phyloP scores from a whole-genome alignment of 2,113 vertebrate species.

The Dolichallabes microphthalmus region DNA sequence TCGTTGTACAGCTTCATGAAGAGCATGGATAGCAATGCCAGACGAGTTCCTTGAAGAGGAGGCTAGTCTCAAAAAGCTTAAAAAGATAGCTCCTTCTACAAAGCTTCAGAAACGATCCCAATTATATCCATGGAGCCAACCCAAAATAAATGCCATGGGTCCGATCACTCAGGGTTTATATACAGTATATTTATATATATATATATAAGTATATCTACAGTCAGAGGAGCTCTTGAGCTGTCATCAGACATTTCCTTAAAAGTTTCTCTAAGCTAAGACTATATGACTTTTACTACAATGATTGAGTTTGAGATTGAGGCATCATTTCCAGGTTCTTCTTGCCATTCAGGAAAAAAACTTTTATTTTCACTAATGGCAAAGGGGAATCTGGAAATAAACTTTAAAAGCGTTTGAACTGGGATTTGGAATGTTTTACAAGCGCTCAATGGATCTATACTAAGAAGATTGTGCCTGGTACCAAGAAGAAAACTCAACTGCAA shows the following conservation, averaged over 20 bases:
- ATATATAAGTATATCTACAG: neutral
- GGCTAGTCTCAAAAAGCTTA: neutral
- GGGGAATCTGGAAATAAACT: neutral
- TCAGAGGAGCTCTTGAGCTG: neutral
- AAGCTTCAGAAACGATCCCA: constrained; percentile 6
- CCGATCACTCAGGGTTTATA: too few relatives aligned
- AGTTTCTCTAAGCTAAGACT: neutral
- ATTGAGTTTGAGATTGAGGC: neutral
- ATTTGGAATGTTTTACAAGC: neutral
- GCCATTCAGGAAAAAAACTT: neutral
- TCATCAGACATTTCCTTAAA: neutral
- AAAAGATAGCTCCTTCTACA: constrained; percentile 9
- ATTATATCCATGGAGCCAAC: neutral
- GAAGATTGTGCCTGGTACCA: neutral
- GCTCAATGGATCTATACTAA: neutral
- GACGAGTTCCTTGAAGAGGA: constrained; percentile 3
- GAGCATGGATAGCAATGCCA: constrained; percentile 12
- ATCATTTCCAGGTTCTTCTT: neutral
- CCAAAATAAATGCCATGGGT: neutral
- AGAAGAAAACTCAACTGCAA: neutral
- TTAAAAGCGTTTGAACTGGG: neutral
- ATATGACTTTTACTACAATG: neutral
- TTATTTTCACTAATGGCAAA: neutral
- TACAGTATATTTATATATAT: neutral
- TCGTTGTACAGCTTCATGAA: constrained; percentile 12